phyloP scores from a whole-genome alignment of 2,113 vertebrate genomes.

The Hyaena hyaena region DNA sequence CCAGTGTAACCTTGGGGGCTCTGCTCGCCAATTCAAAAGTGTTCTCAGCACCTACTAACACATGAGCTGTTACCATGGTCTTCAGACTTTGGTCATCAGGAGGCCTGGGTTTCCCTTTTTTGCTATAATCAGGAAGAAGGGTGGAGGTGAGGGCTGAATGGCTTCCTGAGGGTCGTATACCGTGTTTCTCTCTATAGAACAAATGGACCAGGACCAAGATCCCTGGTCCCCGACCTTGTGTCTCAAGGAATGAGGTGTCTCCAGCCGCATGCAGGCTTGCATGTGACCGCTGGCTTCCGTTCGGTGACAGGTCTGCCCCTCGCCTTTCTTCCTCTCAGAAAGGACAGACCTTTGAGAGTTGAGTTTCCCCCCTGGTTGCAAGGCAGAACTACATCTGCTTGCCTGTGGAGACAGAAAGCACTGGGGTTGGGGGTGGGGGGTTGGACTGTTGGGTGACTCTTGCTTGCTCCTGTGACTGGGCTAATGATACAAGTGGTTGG shows the following conservation, averaged over 20 bases:
- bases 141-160: not conserved
- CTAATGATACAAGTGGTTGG: not conserved
- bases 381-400: constrained; percentile 17
- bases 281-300: constrained; percentile 5
- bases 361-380: not conserved
- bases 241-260: constrained; percentile 38
- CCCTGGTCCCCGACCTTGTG: not conserved
- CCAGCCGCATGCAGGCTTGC: not conserved
- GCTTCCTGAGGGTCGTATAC: not conserved
- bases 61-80: not conserved
- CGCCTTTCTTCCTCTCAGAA: constrained; percentile 50
- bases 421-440: not conserved
- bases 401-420: not conserved
- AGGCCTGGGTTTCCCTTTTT: constrained; percentile 45
- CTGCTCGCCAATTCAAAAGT: not conserved
- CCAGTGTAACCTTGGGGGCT: constrained; percentile 53
- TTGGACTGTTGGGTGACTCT: not conserved
- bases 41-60: constrained; percentile 33
- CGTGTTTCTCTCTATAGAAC: constrained; percentile 50
- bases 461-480: not conserved
- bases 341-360: constrained; percentile 34
- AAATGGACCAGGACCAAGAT: not conserved
- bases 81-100: not conserved
- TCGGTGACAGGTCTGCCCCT: constrained; percentile 44
- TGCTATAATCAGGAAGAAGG: not conserved